phyloP scores from a whole-genome alignment of 2,888 invertebrate genomes.

The Athalia rosae region DNA sequence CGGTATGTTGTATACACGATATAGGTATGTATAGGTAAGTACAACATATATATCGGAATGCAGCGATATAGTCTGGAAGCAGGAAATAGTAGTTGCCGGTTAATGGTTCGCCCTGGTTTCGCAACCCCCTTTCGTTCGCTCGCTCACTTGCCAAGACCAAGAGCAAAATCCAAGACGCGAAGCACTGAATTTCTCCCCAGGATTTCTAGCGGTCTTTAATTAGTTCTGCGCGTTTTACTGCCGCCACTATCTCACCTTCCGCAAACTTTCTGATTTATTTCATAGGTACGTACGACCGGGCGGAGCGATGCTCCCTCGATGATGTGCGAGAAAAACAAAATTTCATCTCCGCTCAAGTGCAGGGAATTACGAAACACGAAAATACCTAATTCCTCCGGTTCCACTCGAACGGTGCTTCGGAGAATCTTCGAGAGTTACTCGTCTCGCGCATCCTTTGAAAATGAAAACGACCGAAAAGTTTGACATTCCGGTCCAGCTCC shows the following conservation, averaged over 20 bases:
- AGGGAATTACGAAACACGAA: neutral
- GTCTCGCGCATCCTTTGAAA: no score
- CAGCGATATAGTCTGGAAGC: neutral
- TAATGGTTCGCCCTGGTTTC: slow-evolving; percentile 31
- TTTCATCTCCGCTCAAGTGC: neutral
- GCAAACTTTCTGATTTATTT: slow-evolving; percentile 24
- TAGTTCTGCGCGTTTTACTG: slow-evolving; percentile 30
- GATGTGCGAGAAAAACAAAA: no score
- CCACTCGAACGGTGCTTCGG: no score
- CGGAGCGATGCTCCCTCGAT: no score
- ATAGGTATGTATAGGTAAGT: neutral
- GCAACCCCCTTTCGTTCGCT: slow-evolving; percentile 28
- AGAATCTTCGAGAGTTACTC: no score
- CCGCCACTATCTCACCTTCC: neutral
- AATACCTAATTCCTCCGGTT: no score
- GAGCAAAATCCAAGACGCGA: neutral
- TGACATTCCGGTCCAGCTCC: no score
- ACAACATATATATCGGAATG: neutral
- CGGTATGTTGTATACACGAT: no score
- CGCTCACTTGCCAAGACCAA: no score
- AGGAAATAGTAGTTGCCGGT: slow-evolving; percentile 26
- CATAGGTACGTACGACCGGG: no score
- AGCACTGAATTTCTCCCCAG: slow-evolving; percentile 26
- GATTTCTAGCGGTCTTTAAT: slow-evolving; percentile 38
- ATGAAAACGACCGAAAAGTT: no score